Base-by-base conservation (phyloP, 2,113 vertebrate species). In the Oncorhynchus clarkii region DNA sequence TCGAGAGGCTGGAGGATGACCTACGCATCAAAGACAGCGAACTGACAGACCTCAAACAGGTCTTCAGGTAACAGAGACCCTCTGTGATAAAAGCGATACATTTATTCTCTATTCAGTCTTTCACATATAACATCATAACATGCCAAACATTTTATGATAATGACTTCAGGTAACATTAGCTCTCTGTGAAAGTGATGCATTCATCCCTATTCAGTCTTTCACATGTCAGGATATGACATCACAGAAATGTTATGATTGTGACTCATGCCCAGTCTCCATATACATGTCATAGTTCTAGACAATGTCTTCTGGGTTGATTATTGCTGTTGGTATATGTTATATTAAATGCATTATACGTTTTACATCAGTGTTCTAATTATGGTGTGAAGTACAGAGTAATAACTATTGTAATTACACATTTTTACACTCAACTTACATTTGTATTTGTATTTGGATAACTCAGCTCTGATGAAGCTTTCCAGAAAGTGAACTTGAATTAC, bases 381-480 rank as follows among this genome's bases (percentile, higher is more conserved):
- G 14, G 20, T 64, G 60, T 64, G 24, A 39, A 39, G 39, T 8
- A 39, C 39, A 45, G 39, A 2, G 39, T 45, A 45, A 45, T 45
- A 45, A 11, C 39, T 45, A 45, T 45, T 45, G 39, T 45, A 45
- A 45, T 45, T 39, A 39, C 39, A 39, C 39, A 39, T 39, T 39
- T 45, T 11, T 45, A 45, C 39, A 11, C 39, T 11, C 9, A 1
- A 64, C 29, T 48, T 71, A 4, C 59, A 34, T 72, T 3, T 11
- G 4, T 27, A 11, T 70, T 31, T 29, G 31, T 48, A 27, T 73
- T 75, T 79, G 14, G 86, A 72, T 80, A n/a, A 13, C 48, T 79
- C 91, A 99, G 96, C 90, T 98, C 96, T 2, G 95, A 98, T 49
- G 97, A 99, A 87, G 96, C 96, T 70, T 98, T 99, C 89, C 92